phyloP scores from a whole-genome alignment of 2,797 vertebrate species.

The Sternotherus odoratus region DNA sequence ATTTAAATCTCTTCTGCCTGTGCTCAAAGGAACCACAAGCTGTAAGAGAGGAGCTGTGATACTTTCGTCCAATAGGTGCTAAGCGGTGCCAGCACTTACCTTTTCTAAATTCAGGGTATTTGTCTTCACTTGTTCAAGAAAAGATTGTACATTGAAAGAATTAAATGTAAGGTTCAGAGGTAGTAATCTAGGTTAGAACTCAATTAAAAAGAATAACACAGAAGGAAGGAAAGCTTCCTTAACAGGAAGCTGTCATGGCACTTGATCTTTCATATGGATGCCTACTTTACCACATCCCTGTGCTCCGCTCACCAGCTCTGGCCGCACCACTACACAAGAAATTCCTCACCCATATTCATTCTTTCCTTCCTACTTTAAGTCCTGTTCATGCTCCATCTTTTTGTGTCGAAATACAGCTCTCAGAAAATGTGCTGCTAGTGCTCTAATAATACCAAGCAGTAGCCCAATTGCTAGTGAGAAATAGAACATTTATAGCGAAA shows the following conservation, averaged over 20 bases:
- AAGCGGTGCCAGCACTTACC: neutral
- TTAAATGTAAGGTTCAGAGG: neutral
- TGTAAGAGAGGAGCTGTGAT: neutral
- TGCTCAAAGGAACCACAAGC: constrained; percentile 36
- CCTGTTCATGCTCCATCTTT: neutral
- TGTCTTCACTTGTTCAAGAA: neutral
- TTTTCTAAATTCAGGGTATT: neutral
- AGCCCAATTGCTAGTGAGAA: neutral
- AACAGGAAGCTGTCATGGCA: neutral
- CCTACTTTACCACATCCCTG: neutral
- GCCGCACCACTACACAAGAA: neutral
- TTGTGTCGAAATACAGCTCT: neutral
- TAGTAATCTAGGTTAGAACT: neutral
- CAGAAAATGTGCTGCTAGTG: neutral
- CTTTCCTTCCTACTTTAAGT: neutral
- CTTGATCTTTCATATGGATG: neutral
- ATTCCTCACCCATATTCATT: neutral
- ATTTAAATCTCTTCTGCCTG: constrained; percentile 21
- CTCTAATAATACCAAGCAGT: neutral
- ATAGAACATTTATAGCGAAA: constrained; percentile 11
- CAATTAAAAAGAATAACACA: neutral
- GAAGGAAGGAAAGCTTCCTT: neutral
- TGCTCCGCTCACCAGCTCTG: neutral
- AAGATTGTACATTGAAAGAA: neutral
- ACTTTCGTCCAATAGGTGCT: neutral